Evolutionary conservation across 2,888 invertebrate genomes (phyloP).

Genomic region (Volucella zonaria): DNA sequence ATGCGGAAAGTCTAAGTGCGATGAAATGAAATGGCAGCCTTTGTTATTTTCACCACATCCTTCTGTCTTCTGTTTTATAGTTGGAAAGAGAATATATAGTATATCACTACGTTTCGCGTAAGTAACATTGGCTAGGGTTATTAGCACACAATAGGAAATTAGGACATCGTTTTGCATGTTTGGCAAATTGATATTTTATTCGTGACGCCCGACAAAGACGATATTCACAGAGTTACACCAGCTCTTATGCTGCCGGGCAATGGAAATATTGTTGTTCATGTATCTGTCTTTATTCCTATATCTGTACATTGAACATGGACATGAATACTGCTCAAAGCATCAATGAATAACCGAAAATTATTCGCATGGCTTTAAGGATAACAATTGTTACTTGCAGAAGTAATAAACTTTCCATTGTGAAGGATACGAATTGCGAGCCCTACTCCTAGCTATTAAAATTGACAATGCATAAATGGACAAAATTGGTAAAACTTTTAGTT

Average conservation of each 20-base stretch:
- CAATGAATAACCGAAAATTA: conserved; percentile 42
- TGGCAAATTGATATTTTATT: conserved; percentile 63
- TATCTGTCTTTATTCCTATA: no score
- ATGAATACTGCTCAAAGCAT: not conserved
- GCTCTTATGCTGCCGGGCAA: not conserved
- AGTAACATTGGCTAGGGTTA: conserved; percentile 19
- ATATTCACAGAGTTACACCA: not conserved
- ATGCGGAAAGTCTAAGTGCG: conserved; percentile 6
- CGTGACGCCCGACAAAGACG: conserved; percentile 26
- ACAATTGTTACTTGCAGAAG: conserved; percentile 29
- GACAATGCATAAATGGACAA: no score
- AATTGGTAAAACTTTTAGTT: no score
- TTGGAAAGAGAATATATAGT: conserved; percentile 4
- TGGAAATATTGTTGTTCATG: not conserved
- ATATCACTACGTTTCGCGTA: conserved; percentile 12
- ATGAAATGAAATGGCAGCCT: conserved; percentile 28
- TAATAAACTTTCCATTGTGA: conserved; percentile 49
- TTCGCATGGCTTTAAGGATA: conserved; percentile 8
- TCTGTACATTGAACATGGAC: no score
- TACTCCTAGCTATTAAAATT: no score
- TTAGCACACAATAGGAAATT: conserved; percentile 58
- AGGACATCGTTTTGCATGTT: conserved; percentile 32
- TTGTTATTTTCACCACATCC: conserved; percentile 13
- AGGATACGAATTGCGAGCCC: conserved; percentile 24
- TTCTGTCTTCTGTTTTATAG: not conserved